A percentile compares a stretch with the other conserved stretches of the same genome.
These are phyloP conservation scores for Platysteira castanea DNA, from an alignment of 2,113 vertebrate genomes.

Conservation along the genomic window DNA sequence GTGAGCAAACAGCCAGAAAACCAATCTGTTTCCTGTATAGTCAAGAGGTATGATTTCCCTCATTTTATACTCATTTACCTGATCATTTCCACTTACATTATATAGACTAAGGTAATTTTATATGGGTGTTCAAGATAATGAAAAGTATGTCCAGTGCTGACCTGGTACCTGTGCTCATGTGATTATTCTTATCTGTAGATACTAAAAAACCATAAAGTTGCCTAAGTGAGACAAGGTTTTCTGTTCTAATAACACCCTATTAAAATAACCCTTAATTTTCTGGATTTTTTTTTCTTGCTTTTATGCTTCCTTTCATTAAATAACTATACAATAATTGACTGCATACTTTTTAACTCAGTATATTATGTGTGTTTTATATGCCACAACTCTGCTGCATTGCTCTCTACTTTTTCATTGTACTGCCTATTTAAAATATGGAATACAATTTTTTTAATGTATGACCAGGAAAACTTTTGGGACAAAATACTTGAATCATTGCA, in stretches of 20 bases:
- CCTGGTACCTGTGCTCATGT: neutral
- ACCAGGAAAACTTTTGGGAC: neutral
- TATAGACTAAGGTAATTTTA: neutral
- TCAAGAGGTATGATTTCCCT: neutral
- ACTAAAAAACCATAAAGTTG: neutral
- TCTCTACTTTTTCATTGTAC: neutral
- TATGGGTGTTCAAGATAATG: neutral
- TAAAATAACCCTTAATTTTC: neutral
- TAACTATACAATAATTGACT: neutral
- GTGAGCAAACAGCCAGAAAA: neutral
- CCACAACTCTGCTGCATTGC: neutral
- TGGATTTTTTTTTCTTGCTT: neutral
- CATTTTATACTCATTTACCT: neutral
- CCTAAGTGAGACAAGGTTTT: neutral
- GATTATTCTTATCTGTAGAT: neutral
- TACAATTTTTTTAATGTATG: neutral
- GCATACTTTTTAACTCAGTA: neutral
- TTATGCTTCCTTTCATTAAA: neutral
- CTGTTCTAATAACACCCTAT: neutral
- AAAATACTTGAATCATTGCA: neutral
- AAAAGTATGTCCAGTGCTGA: neutral
- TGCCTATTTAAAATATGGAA: neutral
- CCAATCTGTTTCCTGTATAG: neutral
- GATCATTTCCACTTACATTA: neutral
- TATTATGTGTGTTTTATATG: neutral